Base-by-base conservation (phyloP, 2,113 vertebrate species). In the Noctilio leporinus region DNA sequence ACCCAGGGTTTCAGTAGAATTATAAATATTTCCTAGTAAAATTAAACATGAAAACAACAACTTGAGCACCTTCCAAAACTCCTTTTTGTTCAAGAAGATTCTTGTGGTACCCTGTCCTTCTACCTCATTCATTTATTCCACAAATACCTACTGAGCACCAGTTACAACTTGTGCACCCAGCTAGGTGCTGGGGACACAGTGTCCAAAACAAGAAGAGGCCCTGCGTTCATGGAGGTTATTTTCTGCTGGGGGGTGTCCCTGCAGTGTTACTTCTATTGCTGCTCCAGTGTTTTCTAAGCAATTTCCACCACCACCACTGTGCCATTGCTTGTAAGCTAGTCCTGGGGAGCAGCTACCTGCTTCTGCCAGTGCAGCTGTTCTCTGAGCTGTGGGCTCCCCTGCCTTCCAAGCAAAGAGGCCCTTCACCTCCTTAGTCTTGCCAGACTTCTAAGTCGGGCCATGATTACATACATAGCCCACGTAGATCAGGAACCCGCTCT, bases 21-120 rank as follows among this genome's bases (percentile, higher is more conserved):
- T 20, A 65, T 6, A 80, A 9, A 51, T 86, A 72, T 67, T 96
- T 84, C 75, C 43, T 94, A 80, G 17, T 81, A 91, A 95, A 96
- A 93, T 49, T 53, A 87, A 81, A 65, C 26, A 55, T 69, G 82
- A 80, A 33, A 62, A 14, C 3, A 82, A 30, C 30, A 47, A 4
- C 5, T 38, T 65, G 76, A 76, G 76, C 40, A 17, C 28, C 65
- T 94, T 59, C 85, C 38, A n/a, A 55, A 80, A 51, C 4, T 59
- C 33, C 22, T n/a, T 57, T 65, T 85, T 70, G 17, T 70, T 88
- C 35, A 81, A 45, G 30, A 26, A 72, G 62, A 40, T 85, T 55
- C 45, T 91, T 26, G 2, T 17, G 7, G 26, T 17, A 0, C 26
- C 55, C 26, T 90, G n/a, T 16, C n/a, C 69, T 73, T 70, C 38